These are phyloP conservation scores for Falco rusticolus DNA, from an alignment of 2,797 vertebrate species.

Conservation along the genomic window DNA sequence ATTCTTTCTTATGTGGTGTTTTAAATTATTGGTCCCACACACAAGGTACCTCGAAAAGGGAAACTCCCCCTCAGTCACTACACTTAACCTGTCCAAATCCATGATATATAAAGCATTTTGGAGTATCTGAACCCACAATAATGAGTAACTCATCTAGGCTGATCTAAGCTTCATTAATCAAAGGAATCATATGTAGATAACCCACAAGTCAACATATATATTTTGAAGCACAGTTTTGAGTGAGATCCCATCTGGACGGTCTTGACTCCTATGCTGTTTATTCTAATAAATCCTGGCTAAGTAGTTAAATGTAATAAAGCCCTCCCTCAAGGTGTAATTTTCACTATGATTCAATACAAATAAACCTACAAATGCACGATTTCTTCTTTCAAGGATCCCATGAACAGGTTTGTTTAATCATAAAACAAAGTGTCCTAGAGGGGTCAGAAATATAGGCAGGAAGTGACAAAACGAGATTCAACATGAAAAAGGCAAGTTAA, in stretches of 20 bases:
- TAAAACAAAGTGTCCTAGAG: constrained; percentile 35
- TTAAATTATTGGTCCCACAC: neutral
- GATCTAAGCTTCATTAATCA: neutral
- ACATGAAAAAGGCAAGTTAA: constrained; percentile 24
- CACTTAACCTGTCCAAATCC: neutral
- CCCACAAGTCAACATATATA: neutral
- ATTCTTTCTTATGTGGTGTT: neutral
- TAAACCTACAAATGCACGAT: constrained; percentile 9
- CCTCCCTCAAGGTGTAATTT: constrained; percentile 53
- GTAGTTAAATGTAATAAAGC: constrained; percentile 52
- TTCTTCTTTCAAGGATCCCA: constrained; percentile 16
- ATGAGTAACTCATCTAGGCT: neutral
- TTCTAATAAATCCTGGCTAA: constrained; percentile 65
- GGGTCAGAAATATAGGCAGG: constrained; percentile 44
- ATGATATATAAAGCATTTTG: neutral
- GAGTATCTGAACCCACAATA: neutral
- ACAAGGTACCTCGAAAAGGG: neutral
- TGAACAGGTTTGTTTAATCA: constrained; percentile 56
- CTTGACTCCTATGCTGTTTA: constrained; percentile 46
- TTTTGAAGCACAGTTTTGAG: neutral
- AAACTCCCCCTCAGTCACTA: neutral
- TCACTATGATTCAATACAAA: constrained; percentile 65
- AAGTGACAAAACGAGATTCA: constrained; percentile 54
- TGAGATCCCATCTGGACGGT: constrained; percentile 7
- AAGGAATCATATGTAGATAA: neutral